Base-by-base conservation (phyloP, 2,113 vertebrate species). In the Danio rerio region DNA sequence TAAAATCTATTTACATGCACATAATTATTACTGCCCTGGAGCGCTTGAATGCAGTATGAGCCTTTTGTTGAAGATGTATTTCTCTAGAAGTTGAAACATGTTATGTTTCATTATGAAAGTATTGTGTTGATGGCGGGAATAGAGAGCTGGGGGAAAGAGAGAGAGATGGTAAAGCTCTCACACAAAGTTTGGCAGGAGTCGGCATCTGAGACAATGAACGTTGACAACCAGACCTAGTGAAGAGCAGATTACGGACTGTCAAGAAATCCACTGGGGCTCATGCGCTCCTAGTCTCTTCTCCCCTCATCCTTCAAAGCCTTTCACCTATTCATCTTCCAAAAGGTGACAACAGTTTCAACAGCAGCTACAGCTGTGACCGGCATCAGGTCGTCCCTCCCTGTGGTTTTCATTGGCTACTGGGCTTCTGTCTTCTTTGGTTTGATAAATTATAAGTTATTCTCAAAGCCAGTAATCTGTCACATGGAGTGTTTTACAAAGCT, bases 281-380 rank as follows among this genome's bases (percentile, higher is more conserved):
- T 20, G 16, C 5, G 5, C 16, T 75, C 42, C 55, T n/a, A 59
- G 72, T 75, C 16, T 75, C 20, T 40, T 78, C 45, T 50, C 20
- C 21, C 15, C 59, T 78, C 59, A 78, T 78, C 75, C 59, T 59
- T 78, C 75, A 78, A 63, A 52, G 43, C 75, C 75, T 78, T 78
- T 78, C 59, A 63, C 75, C 75, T 78, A 78, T 78, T 78, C 59
- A 49, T 78, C 75, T 78, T 78, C 47, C 58, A 63, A 43, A 78
- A 78, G 75, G 56, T 78, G 75, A 78, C 59, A 78, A 62, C 49
- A 78, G 16, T 63, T 58, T 63, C 59, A 78, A 78, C 20, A 63
- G 59, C 58, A 63, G 43, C 20, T 49, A 63, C 58, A 7, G 58
- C 75, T 50, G 45, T 6, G 75, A 59, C 18, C 5, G 5, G 45